These are phyloP conservation scores for Crocuta crocuta DNA, from an alignment of 2,113 vertebrate genomes.

Conservation along the genomic window DNA sequence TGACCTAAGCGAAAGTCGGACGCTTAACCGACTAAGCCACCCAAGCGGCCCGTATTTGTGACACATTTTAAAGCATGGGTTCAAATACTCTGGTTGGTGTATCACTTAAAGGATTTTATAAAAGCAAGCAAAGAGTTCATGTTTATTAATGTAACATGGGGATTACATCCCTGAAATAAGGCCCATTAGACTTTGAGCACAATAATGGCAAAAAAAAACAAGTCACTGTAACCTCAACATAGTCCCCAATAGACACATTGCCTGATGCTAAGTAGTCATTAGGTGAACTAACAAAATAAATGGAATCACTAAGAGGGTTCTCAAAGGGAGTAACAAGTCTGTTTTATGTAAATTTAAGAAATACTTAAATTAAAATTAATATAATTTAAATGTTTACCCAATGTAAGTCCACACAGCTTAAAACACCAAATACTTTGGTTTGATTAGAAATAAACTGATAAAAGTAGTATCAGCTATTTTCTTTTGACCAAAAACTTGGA, in stretches of 20 bases:
- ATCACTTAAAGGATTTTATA: not conserved
- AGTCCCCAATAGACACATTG: not conserved
- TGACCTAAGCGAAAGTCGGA: no score
- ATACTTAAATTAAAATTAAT: not conserved
- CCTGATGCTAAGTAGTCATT: not conserved
- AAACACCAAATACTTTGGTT: not conserved
- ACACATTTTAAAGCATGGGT: not conserved
- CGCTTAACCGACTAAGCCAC: no score
- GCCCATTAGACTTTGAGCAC: not conserved
- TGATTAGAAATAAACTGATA: not conserved
- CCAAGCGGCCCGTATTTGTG: no score
- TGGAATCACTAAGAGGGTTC: not conserved
- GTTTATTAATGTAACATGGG: not conserved
- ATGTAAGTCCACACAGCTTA: not conserved
- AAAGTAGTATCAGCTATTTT: not conserved
- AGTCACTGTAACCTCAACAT: not conserved
- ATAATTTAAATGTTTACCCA: not conserved
- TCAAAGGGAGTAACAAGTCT: not conserved
- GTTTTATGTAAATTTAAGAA: not conserved
- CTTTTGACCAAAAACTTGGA: not conserved
- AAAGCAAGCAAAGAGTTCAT: not conserved
- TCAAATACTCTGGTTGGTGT: not conserved
- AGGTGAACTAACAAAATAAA: not conserved
- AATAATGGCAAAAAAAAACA: not conserved
- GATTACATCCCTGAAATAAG: not conserved